Evolutionary conservation across 2,888 invertebrate genomes (phyloP), one percentile per base, ranked within the genome.

Genomic region (Panorpa germanica): DNA sequence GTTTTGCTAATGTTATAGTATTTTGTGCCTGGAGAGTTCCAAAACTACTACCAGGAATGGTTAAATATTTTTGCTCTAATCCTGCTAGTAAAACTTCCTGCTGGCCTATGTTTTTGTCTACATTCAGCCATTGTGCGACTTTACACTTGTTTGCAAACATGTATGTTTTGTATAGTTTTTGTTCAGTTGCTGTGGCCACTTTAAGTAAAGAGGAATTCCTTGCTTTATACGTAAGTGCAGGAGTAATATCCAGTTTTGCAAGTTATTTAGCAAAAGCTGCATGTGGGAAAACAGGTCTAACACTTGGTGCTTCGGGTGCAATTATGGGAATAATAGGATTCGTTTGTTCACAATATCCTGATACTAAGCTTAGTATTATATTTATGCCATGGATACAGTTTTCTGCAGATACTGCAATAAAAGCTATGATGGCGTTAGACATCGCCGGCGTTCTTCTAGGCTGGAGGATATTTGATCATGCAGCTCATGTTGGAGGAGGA

Each of bases 401-500:
- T 52, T 76, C 85, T 18, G 93, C 95, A 14, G 72, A 73, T 39
- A 56, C 65, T 33, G 86, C 81, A 24, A 68, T 95, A 35, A 83
- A 83, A 57, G 74, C 71, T 11, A 65, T 95, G 31, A 70, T 96
- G 54, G 67, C 72, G 6, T 52, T 96, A 32, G 96, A 98, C 51
- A 50, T 75, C 12, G 65, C 74, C 14, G 95, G 96, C 15, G 65
- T 90, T 24, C 31, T 88, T 5, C 49, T 85, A 34, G 71, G 83
- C 23, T 98, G 93, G 90, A 75, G 70, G 48, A 65, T 86, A 42
- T 85, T 98, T 46, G 98, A 98, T 52, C 96, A 98, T 55, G 95
- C 95, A 2, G 95, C 91, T n/a, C 96, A 98, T 71, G 66, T 98
- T 38, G 91, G 93, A 11, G 96, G 96, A 18, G 80, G 82, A 22